Evolutionary conservation across 2,888 invertebrate species (phyloP), one percentile per base, ranked within the genome.

Genomic region (Oxyteleia sp.): DNA sequence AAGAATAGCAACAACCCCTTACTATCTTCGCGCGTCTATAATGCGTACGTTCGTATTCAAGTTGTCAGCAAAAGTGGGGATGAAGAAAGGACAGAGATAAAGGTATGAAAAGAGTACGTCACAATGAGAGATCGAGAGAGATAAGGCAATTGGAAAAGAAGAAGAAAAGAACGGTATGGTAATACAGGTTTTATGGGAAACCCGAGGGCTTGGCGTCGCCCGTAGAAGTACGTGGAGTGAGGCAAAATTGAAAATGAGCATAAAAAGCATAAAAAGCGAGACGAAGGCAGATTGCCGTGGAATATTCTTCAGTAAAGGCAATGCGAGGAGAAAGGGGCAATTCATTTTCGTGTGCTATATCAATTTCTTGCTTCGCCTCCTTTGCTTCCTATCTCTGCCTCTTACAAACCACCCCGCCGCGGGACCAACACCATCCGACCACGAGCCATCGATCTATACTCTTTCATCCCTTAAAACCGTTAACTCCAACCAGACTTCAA

Each of bases 311-410:
- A 91, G 91, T 88, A 90, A 90, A 87, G 85, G 79, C 75, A 53
- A 68, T 68, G 78, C 69, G 57, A 64, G 83, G 79, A 74, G 72
- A 64, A 43, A 82, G 78, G 89, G 89, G 92, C 92, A 93, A 93
- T 93, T 93, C 93, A 93, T 93, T 93, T 93, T 93, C 92, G 89
- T 93, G 91, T 91, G 92, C 93, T 91, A 92, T 93, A 93, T 93
- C 93, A 93, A 93, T 93, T 93, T 93, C 93, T 93, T 93, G 93
- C 92, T 91, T 93, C 83, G 84, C 75, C 86, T 85, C 84, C 83
- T 83, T 85, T 82, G 74, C 85, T 81, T 78, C 83, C 75, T 82
- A 84, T 82, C 69, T 80, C 59, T 74, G 63, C 74, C 78, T 81
- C 75, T 86, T 80, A 80, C 81, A 79, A 82, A 76, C 84, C 82